Evolutionary conservation across 2,113 vertebrate species (phyloP), one percentile per base, ranked within the genome.

Genomic region (Paradisaea rubra): DNA sequence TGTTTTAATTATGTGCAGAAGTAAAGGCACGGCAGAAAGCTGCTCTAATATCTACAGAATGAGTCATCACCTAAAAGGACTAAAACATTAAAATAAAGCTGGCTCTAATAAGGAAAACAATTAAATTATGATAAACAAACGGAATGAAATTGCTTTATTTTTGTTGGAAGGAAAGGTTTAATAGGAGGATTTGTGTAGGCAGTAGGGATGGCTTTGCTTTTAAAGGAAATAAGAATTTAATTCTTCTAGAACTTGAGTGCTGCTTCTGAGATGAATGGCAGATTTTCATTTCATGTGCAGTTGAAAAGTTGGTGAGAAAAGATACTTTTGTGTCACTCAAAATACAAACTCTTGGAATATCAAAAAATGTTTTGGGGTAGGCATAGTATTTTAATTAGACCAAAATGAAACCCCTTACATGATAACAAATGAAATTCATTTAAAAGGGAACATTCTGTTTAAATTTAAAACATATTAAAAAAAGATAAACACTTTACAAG

Each of bases 121-220:
- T 84, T 79, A 94, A 93, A 90, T 74, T 97, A 91, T 68, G 50
- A 53, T 95, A 96, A 96, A 93, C 69, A 96, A 96, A 90, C 16
- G 52, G 45, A 94, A 72, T 56, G 17, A 70, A 95, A 87, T 91
- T 23, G 68, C 50, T 88, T 94, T 77, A 57, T 70, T 85, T 94
- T 92, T 78, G 37, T 91, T 94, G 49, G 45, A 91, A 91, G 30
- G 49, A 81, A 81, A 78, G 42, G 20, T 91, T 95, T 95, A 85
- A 88, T 93, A 94, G 91, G 54, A 88, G 53, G 63, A 79, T 88
- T 95, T 95, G 65, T 95, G 91, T 93, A 91, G 88, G 89, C 81
- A 85, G 63, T n/a, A 78, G 33, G 30, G 80, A 79, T 63, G 45
- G 13, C 44, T 91, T 93, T 95, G 68, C 71, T 97, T 93, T 92